phyloP scores from a whole-genome alignment of 2,113 vertebrate species.

The Ictalurus furcatus region DNA sequence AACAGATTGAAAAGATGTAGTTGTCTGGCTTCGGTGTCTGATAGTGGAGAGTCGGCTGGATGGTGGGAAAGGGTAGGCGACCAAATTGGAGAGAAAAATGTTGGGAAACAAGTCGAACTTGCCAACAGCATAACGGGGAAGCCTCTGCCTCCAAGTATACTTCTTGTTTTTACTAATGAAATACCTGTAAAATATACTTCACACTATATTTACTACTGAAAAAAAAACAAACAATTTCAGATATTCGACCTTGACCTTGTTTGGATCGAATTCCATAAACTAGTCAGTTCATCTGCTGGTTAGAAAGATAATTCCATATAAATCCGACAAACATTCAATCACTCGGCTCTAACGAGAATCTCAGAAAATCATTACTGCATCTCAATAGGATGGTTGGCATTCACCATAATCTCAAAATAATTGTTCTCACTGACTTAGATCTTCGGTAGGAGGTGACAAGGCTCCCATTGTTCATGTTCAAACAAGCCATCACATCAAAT shows the following conservation, averaged over 20 bases:
- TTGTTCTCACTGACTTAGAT: not conserved
- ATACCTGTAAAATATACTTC: not conserved
- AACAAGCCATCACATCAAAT: not conserved
- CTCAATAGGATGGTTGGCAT: too few species aligned
- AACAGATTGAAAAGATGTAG: not conserved
- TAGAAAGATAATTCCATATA: not conserved
- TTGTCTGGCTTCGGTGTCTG: not conserved
- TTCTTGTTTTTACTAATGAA: not conserved
- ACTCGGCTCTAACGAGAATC: not conserved
- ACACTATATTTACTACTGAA: not conserved
- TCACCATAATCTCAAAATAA: not conserved
- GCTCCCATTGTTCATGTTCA: not conserved
- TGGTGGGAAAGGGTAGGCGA: not conserved
- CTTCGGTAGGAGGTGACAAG: not conserved
- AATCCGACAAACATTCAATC: too few species aligned
- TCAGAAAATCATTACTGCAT: not conserved
- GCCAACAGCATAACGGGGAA: not conserved
- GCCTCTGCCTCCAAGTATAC: not conserved
- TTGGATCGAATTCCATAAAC: not conserved
- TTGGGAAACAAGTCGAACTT: too few species aligned
- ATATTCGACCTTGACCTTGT: not conserved
- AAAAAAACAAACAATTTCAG: not conserved
- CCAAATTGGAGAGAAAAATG: not conserved
- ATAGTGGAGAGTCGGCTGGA: not conserved
- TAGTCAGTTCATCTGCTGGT: not conserved